Evolutionary conservation across 2,888 invertebrate species (phyloP), one percentile per base, ranked within the genome.

Genomic region (Meandrusa payeni): DNA sequence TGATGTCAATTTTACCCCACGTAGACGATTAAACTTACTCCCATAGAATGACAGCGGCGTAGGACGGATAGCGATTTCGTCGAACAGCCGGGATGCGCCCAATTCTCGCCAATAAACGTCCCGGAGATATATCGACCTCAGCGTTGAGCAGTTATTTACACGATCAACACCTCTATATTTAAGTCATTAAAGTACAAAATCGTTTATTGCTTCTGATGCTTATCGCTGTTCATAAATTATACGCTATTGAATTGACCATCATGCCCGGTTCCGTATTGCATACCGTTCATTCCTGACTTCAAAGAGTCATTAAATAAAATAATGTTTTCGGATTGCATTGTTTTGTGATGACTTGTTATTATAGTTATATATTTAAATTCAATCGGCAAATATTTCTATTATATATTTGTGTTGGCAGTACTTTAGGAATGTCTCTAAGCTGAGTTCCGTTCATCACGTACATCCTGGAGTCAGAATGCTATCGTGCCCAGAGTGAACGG

Each of bases 1-100:
- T 33, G 33, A 41, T 33, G 27, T 33, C 26, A 27, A 27, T 33
- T 33, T 41, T 26, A 27, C 9, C 9, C 11, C 33, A 28, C 28
- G 69, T 64, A 59, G 63, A 64, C 63, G 69, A 68, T 69, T 66
- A 64, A 76, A 67, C 62, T 52, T 64, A 68, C 65, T 75, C 71
- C 72, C 75, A 77, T 77, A 75, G 69, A 75, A 75, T 75, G 74
- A 75, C 69, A 71, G 63, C 62, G 55, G 64, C 69, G 72, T 76
- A 80, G 79, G 78, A 78, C 69, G 79, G 76, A 80, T 79, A 82
- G 81, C 79, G 78, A 81, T 81, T 82, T 76, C 71, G 75, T 69
- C 70, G 72, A 76, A 77, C 79, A 79, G 74, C 82, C 86, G 86
- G 86, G 86, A 86, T 83, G 85, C 82, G 81, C 82, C 83, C 82